A percentile compares a stretch with the other conserved stretches of the same genome.
These are phyloP conservation scores for Acanthochromis polyacanthus DNA, from an alignment of 2,113 vertebrate genomes.

Conservation along the genomic window DNA sequence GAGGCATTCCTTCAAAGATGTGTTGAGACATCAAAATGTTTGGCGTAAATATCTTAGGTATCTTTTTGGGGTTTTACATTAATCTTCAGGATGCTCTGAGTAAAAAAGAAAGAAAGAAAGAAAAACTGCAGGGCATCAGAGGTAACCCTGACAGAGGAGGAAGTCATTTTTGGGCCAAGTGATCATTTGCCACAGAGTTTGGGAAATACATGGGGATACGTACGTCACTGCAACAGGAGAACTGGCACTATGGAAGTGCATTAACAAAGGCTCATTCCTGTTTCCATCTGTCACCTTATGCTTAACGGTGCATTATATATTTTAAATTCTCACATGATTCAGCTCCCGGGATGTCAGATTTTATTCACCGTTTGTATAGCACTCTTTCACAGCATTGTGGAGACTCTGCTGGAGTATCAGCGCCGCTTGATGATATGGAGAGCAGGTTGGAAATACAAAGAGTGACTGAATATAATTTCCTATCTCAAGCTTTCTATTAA, in stretches of 20 bases:
- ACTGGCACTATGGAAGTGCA: slow-evolving; percentile 61
- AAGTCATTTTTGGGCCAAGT: slow-evolving; percentile 59
- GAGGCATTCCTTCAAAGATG: slow-evolving; percentile 61
- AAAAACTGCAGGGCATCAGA: slow-evolving; percentile 16
- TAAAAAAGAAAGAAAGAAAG: not conserved
- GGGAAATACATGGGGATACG: slow-evolving; percentile 71
- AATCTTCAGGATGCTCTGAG: not conserved
- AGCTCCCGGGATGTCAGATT: slow-evolving; percentile 41
- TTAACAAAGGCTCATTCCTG: slow-evolving; percentile 51
- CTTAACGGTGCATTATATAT: slow-evolving; percentile 39
- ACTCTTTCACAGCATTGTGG: slow-evolving; percentile 22
- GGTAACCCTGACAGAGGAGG: slow-evolving; percentile 49
- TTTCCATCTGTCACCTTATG: slow-evolving; percentile 75
- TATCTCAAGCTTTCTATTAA: slow-evolving; percentile 52
- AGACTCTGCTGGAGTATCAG: slow-evolving; percentile 14
- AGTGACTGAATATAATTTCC: slow-evolving; percentile 44
- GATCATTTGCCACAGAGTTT: slow-evolving; percentile 54
- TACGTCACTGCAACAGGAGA: slow-evolving; percentile 69
- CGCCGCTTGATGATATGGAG: slow-evolving; percentile 10
- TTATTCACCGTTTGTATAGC: slow-evolving; percentile 33
- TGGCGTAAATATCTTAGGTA: not conserved
- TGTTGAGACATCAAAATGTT: slow-evolving; percentile 46
- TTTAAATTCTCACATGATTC: slow-evolving; percentile 42
- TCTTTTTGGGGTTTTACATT: not conserved
- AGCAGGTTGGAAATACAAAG: slow-evolving; percentile 30